Evolutionary conservation across 2,888 invertebrate species (phyloP), one percentile per base, ranked within the genome.

Genomic region (Cosmia pyralina): DNA sequence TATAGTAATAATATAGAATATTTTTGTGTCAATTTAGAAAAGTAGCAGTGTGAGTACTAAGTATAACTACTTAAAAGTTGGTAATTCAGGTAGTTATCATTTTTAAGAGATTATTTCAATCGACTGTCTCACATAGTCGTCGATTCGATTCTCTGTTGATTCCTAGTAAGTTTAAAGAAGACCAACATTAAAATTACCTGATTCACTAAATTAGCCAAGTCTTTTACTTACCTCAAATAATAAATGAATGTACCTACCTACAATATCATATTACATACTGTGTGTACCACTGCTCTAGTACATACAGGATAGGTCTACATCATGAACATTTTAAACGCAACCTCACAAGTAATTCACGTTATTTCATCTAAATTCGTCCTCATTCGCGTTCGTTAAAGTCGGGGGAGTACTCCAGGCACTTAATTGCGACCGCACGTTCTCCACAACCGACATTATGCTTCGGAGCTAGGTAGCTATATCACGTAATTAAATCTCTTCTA

Each of bases 401-500:
- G 58, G 28, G 57, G 58, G 66, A 65, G 62, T 71, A 38, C 74
- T 72, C 22, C 52, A 65, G 72, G 72, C 69, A 81, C 69, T 75
- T 79, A 81, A 84, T 84, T 81, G 77, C 82, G 58, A 75, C 81
- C 79, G 73, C 84, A 77, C 66, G 72, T 66, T 57, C 71, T 73
- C 53, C 57, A 62, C 69, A 75, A 7, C 65, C 74, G 53, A 67
- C 75, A 57, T 74, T 66, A 76, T 59, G 44, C n/a, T 63, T n/a
- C 46, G 11, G 17, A 75, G 50, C 46, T 62, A 44, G 28, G 28
- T 64, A 58, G n/a, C 19, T 74, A 69, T 38, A 44, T 19, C 62
- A 55, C 38, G 63, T 67, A 77, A 80, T 80, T 73, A 77, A 81
- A 80, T 80, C 77, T 77, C 68, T 69, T 63, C 65, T 52, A 72